Percentiles rank a stretch among this genome's conserved stretches.
Conservation (phyloP, 2,113 vertebrate species). For the human (Homo sapiens) region GRCh38 chr13:93392501-93393000, state of each 20-base stretch:
- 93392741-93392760: not conserved
- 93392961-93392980: not conserved
- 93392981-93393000: not conserved
- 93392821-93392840: not conserved
- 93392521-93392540: conserved; percentile 68
- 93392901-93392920: not conserved
- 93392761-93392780: not conserved
- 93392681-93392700: not conserved
- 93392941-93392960: not conserved
- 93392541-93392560: conserved; percentile 45
- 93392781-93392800: not conserved
- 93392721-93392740: not conserved
- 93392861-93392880: not conserved
- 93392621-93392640: not conserved
- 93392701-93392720: not conserved
- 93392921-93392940: not conserved
- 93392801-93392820: not conserved
- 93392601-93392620: not conserved
- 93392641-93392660: not conserved
- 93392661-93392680: not conserved
- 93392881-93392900: not conserved
- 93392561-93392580: not conserved
- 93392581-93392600: not conserved
- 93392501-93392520: conserved; percentile 59
- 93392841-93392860: not conserved